These are phyloP conservation scores for Hyperoodon ampullatus DNA, from an alignment of 2,113 vertebrate genomes.

Conservation along the genomic window DNA sequence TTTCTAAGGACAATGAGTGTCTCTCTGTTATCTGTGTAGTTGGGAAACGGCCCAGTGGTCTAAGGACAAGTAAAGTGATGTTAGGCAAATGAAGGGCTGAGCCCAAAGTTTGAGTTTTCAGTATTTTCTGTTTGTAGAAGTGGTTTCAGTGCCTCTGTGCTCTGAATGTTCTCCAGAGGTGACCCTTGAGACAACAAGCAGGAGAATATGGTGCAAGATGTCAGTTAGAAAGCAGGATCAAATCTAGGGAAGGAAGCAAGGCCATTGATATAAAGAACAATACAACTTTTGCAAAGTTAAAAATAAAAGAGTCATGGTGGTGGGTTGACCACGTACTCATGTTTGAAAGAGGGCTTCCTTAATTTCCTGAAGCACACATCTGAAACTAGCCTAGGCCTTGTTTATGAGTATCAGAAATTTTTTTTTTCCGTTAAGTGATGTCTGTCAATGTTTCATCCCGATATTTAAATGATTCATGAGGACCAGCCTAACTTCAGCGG, in stretches of 20 bases:
- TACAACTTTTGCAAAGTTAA: background rate
- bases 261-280: background rate
- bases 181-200: background rate
- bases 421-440: background rate
- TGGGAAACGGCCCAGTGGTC: background rate
- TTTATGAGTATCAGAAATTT: background rate
- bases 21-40: background rate
- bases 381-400: background rate
- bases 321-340: background rate
- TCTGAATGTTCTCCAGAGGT: background rate
- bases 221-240: background rate
- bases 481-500: background rate
- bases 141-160: background rate
- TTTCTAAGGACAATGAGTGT: background rate
- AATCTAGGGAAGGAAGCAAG: background rate
- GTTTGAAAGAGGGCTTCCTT: background rate
- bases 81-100: background rate
- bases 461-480: slow-evolving; percentile 10
- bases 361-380: background rate
- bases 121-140: background rate
- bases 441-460: background rate
- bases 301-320: background rate
- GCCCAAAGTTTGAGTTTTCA: background rate
- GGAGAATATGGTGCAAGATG: background rate
- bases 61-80: background rate